Evolutionary conservation across 2,113 vertebrate species (phyloP).

Genomic region (Notothenia rossii): DNA sequence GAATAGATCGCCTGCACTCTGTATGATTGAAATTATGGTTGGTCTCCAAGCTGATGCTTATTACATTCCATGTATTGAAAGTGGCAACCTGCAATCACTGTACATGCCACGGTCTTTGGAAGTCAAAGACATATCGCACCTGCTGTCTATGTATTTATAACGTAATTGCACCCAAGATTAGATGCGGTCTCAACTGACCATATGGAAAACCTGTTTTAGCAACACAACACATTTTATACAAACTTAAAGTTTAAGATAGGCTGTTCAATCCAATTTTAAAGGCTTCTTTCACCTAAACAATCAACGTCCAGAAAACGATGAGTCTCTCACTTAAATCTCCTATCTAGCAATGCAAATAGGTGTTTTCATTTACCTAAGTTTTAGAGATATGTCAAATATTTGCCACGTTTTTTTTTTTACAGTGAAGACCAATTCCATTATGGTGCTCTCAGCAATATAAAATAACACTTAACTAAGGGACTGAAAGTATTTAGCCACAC

Average conservation of each 20-base stretch:
- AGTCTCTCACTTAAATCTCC: background rate
- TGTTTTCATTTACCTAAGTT: background rate
- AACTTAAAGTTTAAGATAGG: background rate
- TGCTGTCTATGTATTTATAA: background rate
- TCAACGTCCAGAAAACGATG: background rate
- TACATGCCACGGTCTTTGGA: slow-evolving; percentile 1
- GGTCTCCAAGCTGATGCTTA: slow-evolving; percentile 25
- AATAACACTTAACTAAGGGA: background rate
- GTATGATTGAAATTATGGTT: slow-evolving; percentile 28
- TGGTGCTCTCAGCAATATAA: background rate
- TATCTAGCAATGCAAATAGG: background rate
- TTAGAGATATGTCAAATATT: background rate
- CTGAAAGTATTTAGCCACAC: background rate
- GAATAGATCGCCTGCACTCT: slow-evolving; percentile 25
- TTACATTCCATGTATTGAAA: slow-evolving; percentile 31
- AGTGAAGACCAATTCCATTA: background rate
- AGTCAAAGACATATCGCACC: background rate
- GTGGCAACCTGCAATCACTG: slow-evolving; percentile 18
- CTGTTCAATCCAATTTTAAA: background rate
- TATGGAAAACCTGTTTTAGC: slow-evolving; percentile 7
- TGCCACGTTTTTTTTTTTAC: background rate
- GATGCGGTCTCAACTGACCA: background rate
- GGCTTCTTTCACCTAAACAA: background rate
- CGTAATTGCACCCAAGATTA: background rate
- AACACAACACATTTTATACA: background rate